These are phyloP conservation scores for Festucalex cinctus DNA, from an alignment of 2,113 vertebrate genomes.

Conservation along the genomic window DNA sequence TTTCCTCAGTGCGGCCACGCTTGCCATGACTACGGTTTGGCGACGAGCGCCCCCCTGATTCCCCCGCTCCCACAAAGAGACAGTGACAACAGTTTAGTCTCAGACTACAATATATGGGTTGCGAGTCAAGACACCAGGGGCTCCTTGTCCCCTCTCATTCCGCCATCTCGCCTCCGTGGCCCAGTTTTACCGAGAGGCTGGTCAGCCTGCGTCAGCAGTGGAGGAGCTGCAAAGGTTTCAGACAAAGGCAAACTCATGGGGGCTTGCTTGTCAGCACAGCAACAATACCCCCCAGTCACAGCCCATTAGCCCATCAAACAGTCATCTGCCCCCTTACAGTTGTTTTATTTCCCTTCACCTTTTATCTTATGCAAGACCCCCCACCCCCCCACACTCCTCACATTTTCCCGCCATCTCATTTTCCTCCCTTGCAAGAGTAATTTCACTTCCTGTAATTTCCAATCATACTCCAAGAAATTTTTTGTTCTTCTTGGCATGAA, in stretches of 20 bases:
- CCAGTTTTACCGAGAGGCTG: slow-evolving; percentile 31
- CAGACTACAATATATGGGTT: slow-evolving; percentile 22
- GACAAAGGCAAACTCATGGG: slow-evolving; percentile 49
- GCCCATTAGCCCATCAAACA: slow-evolving; percentile 48
- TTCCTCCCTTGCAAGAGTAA: slow-evolving; percentile 25
- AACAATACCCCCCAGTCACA: slow-evolving; percentile 58
- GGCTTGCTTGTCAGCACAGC: slow-evolving; percentile 23
- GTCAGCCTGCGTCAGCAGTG: slow-evolving; percentile 36
- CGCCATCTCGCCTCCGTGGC: slow-evolving; percentile 21
- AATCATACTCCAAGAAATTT: slow-evolving; percentile 26
- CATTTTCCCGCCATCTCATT: slow-evolving; percentile 47
- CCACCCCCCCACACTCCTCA: slow-evolving; percentile 16
- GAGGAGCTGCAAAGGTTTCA: slow-evolving; percentile 22
- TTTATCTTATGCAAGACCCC: slow-evolving; percentile 15
- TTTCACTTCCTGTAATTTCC: slow-evolving; percentile 19
- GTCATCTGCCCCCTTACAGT: slow-evolving; percentile 53
- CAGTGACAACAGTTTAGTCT: slow-evolving; percentile 31
- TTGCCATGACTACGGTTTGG: slow-evolving; percentile 26
- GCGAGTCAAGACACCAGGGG: slow-evolving; percentile 42
- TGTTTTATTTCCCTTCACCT: slow-evolving; percentile 32
- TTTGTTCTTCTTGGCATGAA: slow-evolving; percentile 33
- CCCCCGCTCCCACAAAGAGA: slow-evolving; percentile 5
- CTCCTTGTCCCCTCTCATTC: slow-evolving; percentile 27
- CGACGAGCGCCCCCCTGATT: not conserved
- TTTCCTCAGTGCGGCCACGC: not conserved